A percentile compares a stretch with the other conserved stretches of the same genome.
Conservation (phyloP, 2,797 vertebrate genomes). For the Coregonus suidteri region DNA sequence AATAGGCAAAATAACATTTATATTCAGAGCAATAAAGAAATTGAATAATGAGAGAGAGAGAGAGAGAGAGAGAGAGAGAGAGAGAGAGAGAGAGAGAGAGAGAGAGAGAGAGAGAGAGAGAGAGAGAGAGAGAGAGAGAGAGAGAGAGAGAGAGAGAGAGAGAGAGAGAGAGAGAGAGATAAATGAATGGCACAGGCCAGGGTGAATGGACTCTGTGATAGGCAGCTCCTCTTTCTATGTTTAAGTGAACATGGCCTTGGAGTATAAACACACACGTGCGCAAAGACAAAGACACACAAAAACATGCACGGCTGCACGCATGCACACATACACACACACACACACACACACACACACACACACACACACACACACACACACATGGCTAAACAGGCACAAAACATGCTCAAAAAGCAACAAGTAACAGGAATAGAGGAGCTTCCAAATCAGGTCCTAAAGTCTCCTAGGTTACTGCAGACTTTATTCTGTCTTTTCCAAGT, state of each 20-base stretch:
- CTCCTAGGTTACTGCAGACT: no score
- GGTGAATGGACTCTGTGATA: constrained; percentile 63
- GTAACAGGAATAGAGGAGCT: not conserved
- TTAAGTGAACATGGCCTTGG: constrained; percentile 55
- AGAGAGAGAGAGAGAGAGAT: not conserved
- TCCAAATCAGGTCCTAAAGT: no score
- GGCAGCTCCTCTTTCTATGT: constrained; percentile 36
- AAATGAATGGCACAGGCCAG: constrained; percentile 11
- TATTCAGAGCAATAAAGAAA: no score
- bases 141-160: not conserved
- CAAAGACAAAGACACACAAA: constrained; percentile 11
- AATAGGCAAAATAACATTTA: no score
- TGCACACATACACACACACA: constrained; percentile 11
- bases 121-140: constrained; percentile 1
- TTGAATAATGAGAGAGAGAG: not conserved
- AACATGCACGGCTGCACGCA: not conserved
- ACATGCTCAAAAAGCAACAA: not conserved
- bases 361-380: constrained; percentile 6
- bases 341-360: not conserved
- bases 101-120: not conserved
- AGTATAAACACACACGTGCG: constrained; percentile 43
- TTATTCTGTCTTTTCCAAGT: no score
- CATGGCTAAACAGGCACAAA: not conserved
- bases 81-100: no score
- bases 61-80: not conserved